Evolutionary conservation across 2,888 invertebrate genomes (phyloP), one percentile per base, ranked within the genome.

Genomic region (Tridacna crocea): DNA sequence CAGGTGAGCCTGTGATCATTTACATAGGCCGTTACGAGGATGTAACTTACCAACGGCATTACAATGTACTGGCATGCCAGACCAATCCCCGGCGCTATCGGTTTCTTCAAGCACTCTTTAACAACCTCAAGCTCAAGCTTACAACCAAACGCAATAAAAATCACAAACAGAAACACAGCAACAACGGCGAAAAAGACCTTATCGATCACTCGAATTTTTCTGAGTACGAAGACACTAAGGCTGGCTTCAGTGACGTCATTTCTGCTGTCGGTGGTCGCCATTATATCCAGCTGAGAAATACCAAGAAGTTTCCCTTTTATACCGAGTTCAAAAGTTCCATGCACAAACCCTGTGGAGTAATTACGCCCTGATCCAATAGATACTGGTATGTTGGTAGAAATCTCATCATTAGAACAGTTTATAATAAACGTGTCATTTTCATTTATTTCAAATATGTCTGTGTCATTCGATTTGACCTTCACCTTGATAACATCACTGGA

Each of bases 1-100:
- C 63, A n/a, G 10, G 24, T 63, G 2, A 3, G 15, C 1, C 10
- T 63, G 24, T 22, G 15, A 26, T 6, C 11, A 26, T 19, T 19
- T 46, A 66, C 0, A 72, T 15, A 27, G 22, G 46, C 36, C 68
- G 17, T 8, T 17, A 26, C 19, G 1, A 66, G 8, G 13, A 46
- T n/a, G 12, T 19, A 66, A 92, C 94, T 93, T 91, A 95, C 95
- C 92, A 95, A 63, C 8, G 95, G 95, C 95, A 95, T 95, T 74
- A 95, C 87, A 17, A 95, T 76, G 87, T 95, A 95, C 88, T 95
- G 95, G 55, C 95, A 95, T 27, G 92, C 88, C 75, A 95, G 93
- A 0, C 95, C 95, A 48, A 95, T 95, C 3, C 92, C 90, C 0
- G 95, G 95, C 1, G 95, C 95, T 0, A 95, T 89, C 0, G 95